These are phyloP conservation scores for Rhipidura dahli DNA, from an alignment of 2,113 vertebrate genomes.

Conservation along the genomic window DNA sequence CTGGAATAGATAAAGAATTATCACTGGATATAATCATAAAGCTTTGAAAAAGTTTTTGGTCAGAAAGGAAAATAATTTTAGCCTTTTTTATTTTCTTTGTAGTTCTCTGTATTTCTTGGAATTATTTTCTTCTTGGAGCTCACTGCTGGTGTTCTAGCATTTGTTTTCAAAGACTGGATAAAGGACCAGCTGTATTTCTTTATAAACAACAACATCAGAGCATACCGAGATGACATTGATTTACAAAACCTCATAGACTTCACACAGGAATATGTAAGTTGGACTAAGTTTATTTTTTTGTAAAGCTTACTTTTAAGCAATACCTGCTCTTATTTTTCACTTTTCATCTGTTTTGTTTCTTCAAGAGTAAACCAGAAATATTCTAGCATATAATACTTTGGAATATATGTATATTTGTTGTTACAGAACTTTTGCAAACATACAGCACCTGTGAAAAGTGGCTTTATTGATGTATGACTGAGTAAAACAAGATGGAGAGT, in stretches of 20 bases:
- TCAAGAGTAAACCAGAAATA: neutral
- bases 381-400: neutral
- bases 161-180: conserved; percentile 99
- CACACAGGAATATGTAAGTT: conserved; percentile 97
- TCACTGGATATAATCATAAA: neutral
- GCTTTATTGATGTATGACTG: neutral
- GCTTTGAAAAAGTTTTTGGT: neutral
- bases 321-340: neutral
- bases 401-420: neutral
- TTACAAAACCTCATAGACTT: conserved; percentile 99
- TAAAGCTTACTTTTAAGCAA: neutral
- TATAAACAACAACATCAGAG: conserved; percentile 98
- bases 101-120: conserved; percentile 98
- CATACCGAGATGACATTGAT: conserved; percentile 97
- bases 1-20: neutral
- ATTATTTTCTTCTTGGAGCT: conserved; percentile 99
- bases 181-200: conserved; percentile 99
- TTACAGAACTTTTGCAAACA: neutral
- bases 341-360: neutral
- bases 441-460: neutral
- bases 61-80: neutral
- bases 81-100: conserved; percentile 14
- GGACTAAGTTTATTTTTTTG: neutral
- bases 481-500: neutral
- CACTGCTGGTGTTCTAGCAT: conserved; percentile 94